These are phyloP conservation scores for Lasioglossum calceatum DNA, from an alignment of 2,888 invertebrate species.

Conservation along the genomic window DNA sequence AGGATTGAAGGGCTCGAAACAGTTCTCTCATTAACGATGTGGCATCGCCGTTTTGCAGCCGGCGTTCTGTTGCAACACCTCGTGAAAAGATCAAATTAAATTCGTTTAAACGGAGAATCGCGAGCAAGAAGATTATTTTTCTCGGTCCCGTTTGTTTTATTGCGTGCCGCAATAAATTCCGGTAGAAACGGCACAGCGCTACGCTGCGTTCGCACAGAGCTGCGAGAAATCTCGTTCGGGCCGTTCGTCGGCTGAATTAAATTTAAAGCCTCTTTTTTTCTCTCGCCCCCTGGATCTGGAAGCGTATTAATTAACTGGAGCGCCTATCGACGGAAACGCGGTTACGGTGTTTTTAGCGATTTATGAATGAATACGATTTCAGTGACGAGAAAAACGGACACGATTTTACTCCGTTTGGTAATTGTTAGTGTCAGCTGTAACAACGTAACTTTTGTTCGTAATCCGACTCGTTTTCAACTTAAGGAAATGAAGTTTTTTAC, in stretches of 20 bases:
- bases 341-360: constrained; percentile 17
- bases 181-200: background rate
- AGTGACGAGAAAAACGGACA: background rate
- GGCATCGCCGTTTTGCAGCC: background rate
- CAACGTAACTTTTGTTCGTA: background rate
- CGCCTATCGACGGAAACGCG: constrained; percentile 18
- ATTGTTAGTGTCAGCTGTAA: constrained; percentile 5
- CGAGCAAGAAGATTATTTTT: constrained; percentile 13
- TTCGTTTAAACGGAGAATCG: constrained; percentile 1
- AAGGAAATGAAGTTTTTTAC: background rate
- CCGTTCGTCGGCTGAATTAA: constrained; percentile 18
- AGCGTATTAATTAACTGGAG: constrained; percentile 32
- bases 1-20: background rate
- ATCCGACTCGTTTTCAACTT: background rate
- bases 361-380: constrained; percentile 13
- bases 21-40: background rate
- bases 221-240: constrained; percentile 22
- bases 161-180: constrained; percentile 33
- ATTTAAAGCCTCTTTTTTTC: background rate
- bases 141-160: constrained; percentile 16
- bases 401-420: constrained; percentile 4
- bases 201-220: background rate
- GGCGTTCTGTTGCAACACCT: background rate
- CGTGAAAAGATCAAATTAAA: constrained; percentile 7
- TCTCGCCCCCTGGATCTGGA: background rate